These are phyloP conservation scores for Acrossocheilus wenchowensis DNA, from an alignment of 2,797 vertebrate species.

Conservation along the genomic window DNA sequence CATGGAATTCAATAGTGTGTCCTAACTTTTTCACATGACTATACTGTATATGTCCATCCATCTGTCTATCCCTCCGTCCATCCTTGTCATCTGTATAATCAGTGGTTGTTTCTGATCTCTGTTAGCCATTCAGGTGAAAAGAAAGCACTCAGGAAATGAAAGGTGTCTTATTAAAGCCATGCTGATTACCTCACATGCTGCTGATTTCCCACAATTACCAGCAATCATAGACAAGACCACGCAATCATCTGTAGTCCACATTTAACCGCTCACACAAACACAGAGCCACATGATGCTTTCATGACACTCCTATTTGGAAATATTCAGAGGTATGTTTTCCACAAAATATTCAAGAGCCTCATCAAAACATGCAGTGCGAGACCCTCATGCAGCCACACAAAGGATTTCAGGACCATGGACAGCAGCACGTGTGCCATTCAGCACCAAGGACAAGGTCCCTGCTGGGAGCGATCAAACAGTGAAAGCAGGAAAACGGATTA, in stretches of 20 bases:
- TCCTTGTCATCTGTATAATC: background rate
- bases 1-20: too few relatives aligned
- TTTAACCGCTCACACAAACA: constrained; percentile 14
- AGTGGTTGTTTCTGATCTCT: constrained; percentile 6
- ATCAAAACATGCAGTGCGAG: background rate
- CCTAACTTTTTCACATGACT: too few relatives aligned
- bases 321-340: constrained; percentile 1
- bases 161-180: constrained; percentile 52
- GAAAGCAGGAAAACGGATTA: background rate
- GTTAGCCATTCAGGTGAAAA: constrained; percentile 2
- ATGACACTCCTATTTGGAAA: background rate
- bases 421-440: background rate
- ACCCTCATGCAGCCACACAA: background rate
- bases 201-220: constrained; percentile 59
- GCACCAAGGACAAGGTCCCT: constrained; percentile 24
- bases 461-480: background rate
- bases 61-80: background rate
- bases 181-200: constrained; percentile 57
- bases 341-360: constrained; percentile 5
- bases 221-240: constrained; percentile 51
- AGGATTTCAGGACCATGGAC: constrained; percentile 6
- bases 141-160: constrained; percentile 38
- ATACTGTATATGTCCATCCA: background rate
- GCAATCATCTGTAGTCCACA: constrained; percentile 48
- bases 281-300: constrained; percentile 14